These are phyloP conservation scores for Raja brachyura DNA, from an alignment of 2,113 vertebrate species.

Conservation along the genomic window DNA sequence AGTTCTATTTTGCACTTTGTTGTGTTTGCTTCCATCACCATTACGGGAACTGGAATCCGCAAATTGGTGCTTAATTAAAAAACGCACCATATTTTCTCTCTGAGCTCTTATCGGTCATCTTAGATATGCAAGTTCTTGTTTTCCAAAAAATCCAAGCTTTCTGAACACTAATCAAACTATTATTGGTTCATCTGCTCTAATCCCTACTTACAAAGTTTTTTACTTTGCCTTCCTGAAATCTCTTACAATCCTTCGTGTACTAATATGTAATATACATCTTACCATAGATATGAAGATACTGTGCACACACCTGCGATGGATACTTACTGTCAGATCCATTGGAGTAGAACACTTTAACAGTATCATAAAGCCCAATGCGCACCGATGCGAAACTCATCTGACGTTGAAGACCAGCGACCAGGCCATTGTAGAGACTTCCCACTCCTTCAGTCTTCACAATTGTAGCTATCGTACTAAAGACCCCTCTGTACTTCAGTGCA, in stretches of 20 bases:
- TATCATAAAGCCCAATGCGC: slow-evolving; percentile 68
- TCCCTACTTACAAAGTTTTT: not conserved
- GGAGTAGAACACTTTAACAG: slow-evolving; percentile 74
- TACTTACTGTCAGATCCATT: slow-evolving; percentile 72
- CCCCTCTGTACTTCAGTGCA: slow-evolving; percentile 57
- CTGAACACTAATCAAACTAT: too few relatives aligned
- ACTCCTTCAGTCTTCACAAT: slow-evolving; percentile 68
- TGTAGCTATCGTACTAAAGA: slow-evolving; percentile 67
- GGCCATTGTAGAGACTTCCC: slow-evolving; percentile 65
- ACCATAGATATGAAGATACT: not conserved
- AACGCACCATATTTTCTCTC: too few relatives aligned
- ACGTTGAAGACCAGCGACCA: slow-evolving; percentile 70
- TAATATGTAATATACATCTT: not conserved
- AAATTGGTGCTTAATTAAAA: not conserved
- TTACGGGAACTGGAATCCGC: not conserved
- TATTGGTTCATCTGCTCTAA: too few relatives aligned
- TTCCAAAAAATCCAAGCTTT: too few relatives aligned
- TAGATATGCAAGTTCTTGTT: too few relatives aligned
- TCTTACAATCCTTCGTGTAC: not conserved
- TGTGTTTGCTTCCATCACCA: not conserved
- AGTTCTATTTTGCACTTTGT: not conserved
- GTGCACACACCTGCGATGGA: too few relatives aligned
- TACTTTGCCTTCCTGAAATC: not conserved
- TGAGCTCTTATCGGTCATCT: too few relatives aligned
- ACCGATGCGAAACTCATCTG: slow-evolving; percentile 72